Percentiles rank a stretch among this genome's conserved stretches.
Conservation (phyloP, 2,888 invertebrate genomes). For the Archaeoteleia sp. region DNA sequence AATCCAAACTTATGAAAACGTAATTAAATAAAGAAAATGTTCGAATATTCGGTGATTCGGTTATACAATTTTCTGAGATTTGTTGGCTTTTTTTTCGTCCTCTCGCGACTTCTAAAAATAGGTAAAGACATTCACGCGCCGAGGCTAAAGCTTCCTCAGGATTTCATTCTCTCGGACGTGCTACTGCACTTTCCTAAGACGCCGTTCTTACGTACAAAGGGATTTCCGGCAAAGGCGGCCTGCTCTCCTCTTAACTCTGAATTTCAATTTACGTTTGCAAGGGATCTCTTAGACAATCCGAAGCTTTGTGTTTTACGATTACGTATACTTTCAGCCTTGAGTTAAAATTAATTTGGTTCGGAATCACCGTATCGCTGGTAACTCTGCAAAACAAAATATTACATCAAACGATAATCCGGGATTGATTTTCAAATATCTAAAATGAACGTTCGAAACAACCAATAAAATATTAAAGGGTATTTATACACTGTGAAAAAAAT, state of each 20-base stretch:
- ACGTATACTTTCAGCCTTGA: constrained; percentile 23
- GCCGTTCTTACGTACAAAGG: constrained; percentile 35
- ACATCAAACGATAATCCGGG: too few species aligned
- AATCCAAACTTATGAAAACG: too few species aligned
- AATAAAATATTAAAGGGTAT: too few species aligned
- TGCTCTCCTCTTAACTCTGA: constrained; percentile 33
- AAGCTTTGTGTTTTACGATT: constrained; percentile 34
- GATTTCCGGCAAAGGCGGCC: constrained; percentile 35
- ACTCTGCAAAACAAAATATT: too few species aligned
- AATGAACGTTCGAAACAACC: too few species aligned
- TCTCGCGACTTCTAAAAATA: neutral
- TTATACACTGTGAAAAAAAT: too few species aligned
- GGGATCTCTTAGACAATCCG: constrained; percentile 27
- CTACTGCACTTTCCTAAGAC: constrained; percentile 34
- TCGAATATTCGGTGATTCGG: too few species aligned
- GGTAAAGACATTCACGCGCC: constrained; percentile 15
- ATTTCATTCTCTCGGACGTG: constrained; percentile 30
- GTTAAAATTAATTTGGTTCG: constrained; percentile 28
- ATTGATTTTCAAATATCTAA: too few species aligned
- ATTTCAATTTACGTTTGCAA: constrained; percentile 37
- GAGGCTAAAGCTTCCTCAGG: constrained; percentile 21
- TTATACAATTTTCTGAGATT: too few species aligned
- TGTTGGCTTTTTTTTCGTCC: neutral
- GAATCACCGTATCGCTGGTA: neutral
- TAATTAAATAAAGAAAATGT: too few species aligned